phyloP scores from a whole-genome alignment of 2,888 invertebrate species.

The Calliphora vomitoria region DNA sequence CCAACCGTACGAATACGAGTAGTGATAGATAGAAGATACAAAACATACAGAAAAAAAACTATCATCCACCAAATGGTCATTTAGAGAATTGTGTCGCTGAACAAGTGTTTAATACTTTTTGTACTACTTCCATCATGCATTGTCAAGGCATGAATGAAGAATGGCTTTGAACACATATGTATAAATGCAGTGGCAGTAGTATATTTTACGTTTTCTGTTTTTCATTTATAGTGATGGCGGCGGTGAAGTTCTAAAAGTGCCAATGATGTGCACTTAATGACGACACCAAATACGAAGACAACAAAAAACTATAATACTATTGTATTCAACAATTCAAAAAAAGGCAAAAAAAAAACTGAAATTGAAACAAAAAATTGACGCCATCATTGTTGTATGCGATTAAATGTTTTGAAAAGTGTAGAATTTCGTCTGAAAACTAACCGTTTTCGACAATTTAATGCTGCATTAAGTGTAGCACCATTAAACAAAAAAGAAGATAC shows the following conservation, averaged over 20 bases:
- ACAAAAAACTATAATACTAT: conserved; percentile 31
- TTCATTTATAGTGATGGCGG: conserved; percentile 44
- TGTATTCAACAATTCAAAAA: conserved; percentile 42
- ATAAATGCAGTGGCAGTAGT: neutral
- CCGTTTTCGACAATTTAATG: conserved; percentile 62
- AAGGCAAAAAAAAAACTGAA: conserved; percentile 2
- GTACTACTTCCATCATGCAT: conserved; percentile 37
- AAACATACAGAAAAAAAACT: conserved; percentile 14
- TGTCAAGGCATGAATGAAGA: conserved; percentile 37
- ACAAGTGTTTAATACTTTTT: conserved; percentile 67
- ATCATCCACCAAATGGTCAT: conserved; percentile 63
- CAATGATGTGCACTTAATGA: conserved; percentile 70
- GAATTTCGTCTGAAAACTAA: conserved; percentile 56
- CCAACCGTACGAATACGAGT: neutral
- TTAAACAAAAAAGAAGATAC: conserved; percentile 26
- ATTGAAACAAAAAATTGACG: conserved; percentile 58
- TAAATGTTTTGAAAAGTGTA: conserved; percentile 48
- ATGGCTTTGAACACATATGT: neutral
- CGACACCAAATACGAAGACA: conserved; percentile 54
- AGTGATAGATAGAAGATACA: neutral
- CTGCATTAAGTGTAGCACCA: conserved; percentile 55
- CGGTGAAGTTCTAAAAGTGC: conserved; percentile 71
- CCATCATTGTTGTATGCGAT: conserved; percentile 56
- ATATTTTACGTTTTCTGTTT: conserved; percentile 3
- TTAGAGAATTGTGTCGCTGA: conserved; percentile 51